Conservation (phyloP, 2,113 vertebrate species). For the Lasiurus cinereus region DNA sequence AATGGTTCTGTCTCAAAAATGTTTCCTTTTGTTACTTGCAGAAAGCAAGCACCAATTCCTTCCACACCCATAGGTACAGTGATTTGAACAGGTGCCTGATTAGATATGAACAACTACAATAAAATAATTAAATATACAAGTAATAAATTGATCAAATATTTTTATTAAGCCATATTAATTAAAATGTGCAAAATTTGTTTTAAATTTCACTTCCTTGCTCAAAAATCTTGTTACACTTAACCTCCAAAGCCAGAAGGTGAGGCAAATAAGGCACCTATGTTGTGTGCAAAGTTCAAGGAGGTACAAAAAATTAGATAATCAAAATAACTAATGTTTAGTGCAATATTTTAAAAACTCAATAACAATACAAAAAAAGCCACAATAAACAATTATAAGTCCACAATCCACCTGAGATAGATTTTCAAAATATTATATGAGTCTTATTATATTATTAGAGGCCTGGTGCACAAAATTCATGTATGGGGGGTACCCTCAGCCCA, state of each 20-base stretch:
- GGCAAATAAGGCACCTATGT: neutral
- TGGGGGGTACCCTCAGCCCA: too few relatives aligned
- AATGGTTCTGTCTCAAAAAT: neutral
- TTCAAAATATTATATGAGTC: neutral
- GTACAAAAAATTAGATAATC: neutral
- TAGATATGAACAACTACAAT: neutral
- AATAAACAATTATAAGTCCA: neutral
- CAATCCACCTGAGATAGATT: neutral
- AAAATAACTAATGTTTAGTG: neutral
- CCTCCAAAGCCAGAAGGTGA: neutral
- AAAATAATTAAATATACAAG: neutral
- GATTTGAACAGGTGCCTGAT: neutral
- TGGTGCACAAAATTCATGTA: too few relatives aligned
- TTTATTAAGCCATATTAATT: neutral
- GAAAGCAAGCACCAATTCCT: neutral
- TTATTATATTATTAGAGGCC: neutral
- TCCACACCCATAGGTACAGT: neutral
- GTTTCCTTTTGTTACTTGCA: neutral
- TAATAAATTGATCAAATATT: neutral
- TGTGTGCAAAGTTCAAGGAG: neutral
- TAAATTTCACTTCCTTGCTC: neutral
- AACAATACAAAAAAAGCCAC: neutral
- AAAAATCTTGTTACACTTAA: conserved; percentile 24
- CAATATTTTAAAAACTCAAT: conserved; percentile 7
- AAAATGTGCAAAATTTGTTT: neutral